A percentile compares a stretch with the other conserved stretches of the same genome.
phyloP scores from a whole-genome alignment of 92 coral and sea anemone genomes.

The Actinostola sp. region DNA sequence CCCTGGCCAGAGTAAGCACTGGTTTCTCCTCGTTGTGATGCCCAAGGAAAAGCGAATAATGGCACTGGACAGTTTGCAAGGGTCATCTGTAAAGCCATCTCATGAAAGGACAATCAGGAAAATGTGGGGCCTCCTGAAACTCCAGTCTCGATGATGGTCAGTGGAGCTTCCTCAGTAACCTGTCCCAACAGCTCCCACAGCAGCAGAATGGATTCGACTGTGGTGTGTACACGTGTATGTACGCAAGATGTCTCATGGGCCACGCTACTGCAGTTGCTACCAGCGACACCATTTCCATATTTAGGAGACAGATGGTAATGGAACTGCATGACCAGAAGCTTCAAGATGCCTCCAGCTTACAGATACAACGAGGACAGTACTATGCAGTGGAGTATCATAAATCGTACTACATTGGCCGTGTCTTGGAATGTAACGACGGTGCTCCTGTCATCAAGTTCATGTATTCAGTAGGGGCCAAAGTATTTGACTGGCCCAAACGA shows the following conservation, averaged over 20 bases:
- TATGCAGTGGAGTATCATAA: conserved; percentile 54
- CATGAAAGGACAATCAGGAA: conserved; percentile 15
- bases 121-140: conserved; percentile 45
- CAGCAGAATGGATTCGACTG: conserved; percentile 54
- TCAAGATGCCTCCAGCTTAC: not conserved
- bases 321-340: conserved; percentile 58
- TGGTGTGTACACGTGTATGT: conserved; percentile 55
- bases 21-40: conserved; percentile 60
- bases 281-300: conserved; percentile 20
- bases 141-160: conserved; percentile 24
- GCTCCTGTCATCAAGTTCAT: conserved; percentile 14
- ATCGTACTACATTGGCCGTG: conserved; percentile 52
- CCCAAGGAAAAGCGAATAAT: conserved; percentile 36
- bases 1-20: conserved; percentile 32
- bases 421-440: not conserved
- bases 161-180: conserved; percentile 33
- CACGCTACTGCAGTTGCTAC: conserved; percentile 10
- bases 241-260: conserved; percentile 21
- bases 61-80: conserved; percentile 49
- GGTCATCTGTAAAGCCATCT: conserved; percentile 38
- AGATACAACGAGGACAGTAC: conserved; percentile 4
- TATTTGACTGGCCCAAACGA: conserved; percentile 21
- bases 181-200: conserved; percentile 42
- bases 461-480: conserved; percentile 8
- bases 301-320: conserved; percentile 42